A percentile compares a stretch with the other conserved stretches of the same genome.
phyloP scores from a whole-genome alignment of 2,888 invertebrate genomes.

The Cyrtodaria siliqua region DNA sequence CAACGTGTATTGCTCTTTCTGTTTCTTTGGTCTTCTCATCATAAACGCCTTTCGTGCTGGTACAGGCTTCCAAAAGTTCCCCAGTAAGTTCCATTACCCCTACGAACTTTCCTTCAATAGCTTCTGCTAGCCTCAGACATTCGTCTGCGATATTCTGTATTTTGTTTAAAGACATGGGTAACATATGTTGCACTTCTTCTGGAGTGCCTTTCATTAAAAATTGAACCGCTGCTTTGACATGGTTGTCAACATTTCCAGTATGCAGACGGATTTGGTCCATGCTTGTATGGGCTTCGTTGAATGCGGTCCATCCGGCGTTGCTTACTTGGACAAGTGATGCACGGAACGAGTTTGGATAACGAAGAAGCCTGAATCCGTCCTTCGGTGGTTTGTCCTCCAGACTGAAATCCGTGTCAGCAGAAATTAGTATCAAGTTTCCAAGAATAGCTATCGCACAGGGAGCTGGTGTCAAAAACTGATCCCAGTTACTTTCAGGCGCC shows the following conservation, averaged over 20 bases:
- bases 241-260: conserved; percentile 1
- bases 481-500: conserved; percentile 1
- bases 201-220: conserved; percentile 7
- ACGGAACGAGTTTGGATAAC: too few species aligned
- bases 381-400: too few species aligned
- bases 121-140: not conserved
- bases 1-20: not conserved
- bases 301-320: conserved; percentile 1
- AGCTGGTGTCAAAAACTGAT: conserved; percentile 6
- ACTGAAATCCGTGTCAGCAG: too few species aligned
- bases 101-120: not conserved
- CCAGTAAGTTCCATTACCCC: not conserved
- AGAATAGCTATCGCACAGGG: not conserved
- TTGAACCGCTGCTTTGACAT: not conserved
- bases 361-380: too few species aligned
- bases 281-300: conserved; percentile 9
- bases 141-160: conserved; percentile 2
- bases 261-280: conserved; percentile 7
- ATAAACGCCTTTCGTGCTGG: not conserved
- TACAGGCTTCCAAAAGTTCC: conserved; percentile 8
- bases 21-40: not conserved
- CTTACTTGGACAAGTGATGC: not conserved
- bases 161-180: not conserved
- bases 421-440: too few species aligned
- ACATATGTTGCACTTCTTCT: not conserved